Evolutionary conservation across 2,113 vertebrate genomes (phyloP), one percentile per base, ranked within the genome.

Genomic region (Chlamydotis undulata): DNA sequence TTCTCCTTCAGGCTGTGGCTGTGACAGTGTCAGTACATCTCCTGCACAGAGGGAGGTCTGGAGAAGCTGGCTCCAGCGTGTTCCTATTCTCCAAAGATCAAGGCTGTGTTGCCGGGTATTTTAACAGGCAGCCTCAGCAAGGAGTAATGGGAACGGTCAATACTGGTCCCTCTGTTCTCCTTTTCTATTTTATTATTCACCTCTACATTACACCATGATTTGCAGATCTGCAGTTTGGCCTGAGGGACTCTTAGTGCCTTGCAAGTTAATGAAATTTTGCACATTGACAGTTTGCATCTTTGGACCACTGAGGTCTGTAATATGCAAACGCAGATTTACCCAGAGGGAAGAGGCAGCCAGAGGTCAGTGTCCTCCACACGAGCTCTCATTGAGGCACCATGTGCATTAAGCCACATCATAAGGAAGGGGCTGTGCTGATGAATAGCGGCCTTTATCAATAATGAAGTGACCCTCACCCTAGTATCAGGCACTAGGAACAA

Each of bases 241-340:
- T 19, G 29, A 7, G 59, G 59, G 31, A 77, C 71, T 85, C 67
- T 80, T 82, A n/a, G n/a, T 55, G 55, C 55, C 52, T 87, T 83
- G 14, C 52, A 77, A 81, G 82, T 31, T 92, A 89, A 93, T 68
- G 80, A 77, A 95, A 67, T 74, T 83, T 74, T 74, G 43, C 52
- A 70, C 21, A 8, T 8, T 74, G 70, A 25, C 28, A 74, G 41
- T 77, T 82, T 67, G 75, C 79, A 49, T 76, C 75, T 88, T 69
- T 59, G 47, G 25, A 25, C 37, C 5, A 0, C 55, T 59, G 63
- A 49, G 77, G 28, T 47, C 52, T 43, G 12, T 39, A 81, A 56
- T 4, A 43, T 0, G 1, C 4, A 19, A 75, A 60, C 1, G 0
- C 3, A 9, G 64, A 47, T 63, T 37, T 56, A 77, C 41, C 52